These are phyloP conservation scores for Hyperoplus lanceolatus DNA, from an alignment of 2,797 vertebrate genomes.

Conservation along the genomic window DNA sequence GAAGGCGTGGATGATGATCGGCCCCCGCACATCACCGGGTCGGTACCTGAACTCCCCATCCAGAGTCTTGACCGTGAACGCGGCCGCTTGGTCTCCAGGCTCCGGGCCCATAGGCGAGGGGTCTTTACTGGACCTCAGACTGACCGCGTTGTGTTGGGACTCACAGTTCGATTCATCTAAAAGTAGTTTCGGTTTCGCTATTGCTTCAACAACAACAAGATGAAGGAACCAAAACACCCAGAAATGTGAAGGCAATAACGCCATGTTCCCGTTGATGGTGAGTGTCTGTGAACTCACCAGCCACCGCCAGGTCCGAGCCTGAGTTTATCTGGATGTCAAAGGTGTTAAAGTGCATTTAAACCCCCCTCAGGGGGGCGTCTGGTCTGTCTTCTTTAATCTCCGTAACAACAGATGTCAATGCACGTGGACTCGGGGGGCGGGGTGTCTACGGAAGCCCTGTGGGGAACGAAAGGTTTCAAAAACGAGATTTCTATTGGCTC, in stretches of 20 bases:
- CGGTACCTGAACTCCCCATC: conserved; percentile 79
- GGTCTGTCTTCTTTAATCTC: background rate
- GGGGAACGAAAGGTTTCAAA: background rate
- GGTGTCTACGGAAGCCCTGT: conserved; percentile 47
- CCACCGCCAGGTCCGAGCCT: background rate
- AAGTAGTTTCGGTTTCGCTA: conserved; percentile 11
- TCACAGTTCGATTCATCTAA: background rate
- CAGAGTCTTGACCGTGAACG: conserved; percentile 81
- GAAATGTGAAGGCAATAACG: conserved; percentile 14
- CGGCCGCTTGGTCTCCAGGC: conserved; percentile 75
- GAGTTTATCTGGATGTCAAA: accelerated
- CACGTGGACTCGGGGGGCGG: too few species aligned
- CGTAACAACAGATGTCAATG: too few species aligned
- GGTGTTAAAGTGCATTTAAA: background rate
- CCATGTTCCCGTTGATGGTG: conserved; percentile 43
- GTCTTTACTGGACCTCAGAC: background rate
- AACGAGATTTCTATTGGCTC: background rate
- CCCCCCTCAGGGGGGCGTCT: too few species aligned
- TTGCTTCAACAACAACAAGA: conserved; percentile 16
- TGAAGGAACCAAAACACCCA: conserved; percentile 44
- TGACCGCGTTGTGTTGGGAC: background rate
- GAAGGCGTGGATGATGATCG: conserved; percentile 85
- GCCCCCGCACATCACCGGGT: conserved; percentile 38
- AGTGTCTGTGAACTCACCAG: conserved; percentile 38
- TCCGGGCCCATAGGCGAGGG: conserved; percentile 53